Conservation (phyloP, 2,888 invertebrate genomes). For the Papilio gigon region DNA sequence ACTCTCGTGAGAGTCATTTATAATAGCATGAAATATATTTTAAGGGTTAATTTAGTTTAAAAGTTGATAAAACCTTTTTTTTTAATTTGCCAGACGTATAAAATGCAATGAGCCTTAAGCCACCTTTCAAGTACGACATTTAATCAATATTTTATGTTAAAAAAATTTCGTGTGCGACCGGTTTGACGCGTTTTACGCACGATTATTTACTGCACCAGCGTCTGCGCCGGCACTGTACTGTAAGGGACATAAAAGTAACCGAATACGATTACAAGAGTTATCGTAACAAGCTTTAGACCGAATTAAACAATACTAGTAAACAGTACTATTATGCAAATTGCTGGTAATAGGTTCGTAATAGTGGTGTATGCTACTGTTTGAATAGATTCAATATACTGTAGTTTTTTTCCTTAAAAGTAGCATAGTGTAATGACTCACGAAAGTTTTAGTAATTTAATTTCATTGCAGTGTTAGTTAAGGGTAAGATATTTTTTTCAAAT, state of each 20-base stretch:
- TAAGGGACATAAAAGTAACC: not conserved
- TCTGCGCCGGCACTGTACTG: not conserved
- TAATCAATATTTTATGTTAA: slow-evolving; percentile 26
- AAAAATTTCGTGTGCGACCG: slow-evolving; percentile 24
- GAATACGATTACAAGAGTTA: slow-evolving; percentile 5
- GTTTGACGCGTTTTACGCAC: slow-evolving; percentile 29
- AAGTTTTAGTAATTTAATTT: too few relatives aligned
- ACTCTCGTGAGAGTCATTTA: too few relatives aligned
- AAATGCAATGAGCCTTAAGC: slow-evolving; percentile 10
- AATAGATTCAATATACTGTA: too few relatives aligned
- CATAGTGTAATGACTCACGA: too few relatives aligned
- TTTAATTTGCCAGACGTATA: not conserved
- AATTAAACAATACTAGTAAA: not conserved
- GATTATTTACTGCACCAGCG: slow-evolving; percentile 19
- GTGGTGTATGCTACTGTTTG: not conserved
- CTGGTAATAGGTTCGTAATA: not conserved
- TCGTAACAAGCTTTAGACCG: not conserved
- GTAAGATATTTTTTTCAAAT: too few relatives aligned
- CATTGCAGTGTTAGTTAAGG: too few relatives aligned
- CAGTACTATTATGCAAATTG: not conserved
- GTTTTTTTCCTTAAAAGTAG: too few relatives aligned
- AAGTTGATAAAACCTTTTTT: not conserved
- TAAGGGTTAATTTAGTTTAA: too few relatives aligned
- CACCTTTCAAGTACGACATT: slow-evolving; percentile 23
- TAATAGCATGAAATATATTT: too few relatives aligned